Evolutionary conservation across 2,113 vertebrate genomes (phyloP).

Genomic region (Menura novaehollandiae): DNA sequence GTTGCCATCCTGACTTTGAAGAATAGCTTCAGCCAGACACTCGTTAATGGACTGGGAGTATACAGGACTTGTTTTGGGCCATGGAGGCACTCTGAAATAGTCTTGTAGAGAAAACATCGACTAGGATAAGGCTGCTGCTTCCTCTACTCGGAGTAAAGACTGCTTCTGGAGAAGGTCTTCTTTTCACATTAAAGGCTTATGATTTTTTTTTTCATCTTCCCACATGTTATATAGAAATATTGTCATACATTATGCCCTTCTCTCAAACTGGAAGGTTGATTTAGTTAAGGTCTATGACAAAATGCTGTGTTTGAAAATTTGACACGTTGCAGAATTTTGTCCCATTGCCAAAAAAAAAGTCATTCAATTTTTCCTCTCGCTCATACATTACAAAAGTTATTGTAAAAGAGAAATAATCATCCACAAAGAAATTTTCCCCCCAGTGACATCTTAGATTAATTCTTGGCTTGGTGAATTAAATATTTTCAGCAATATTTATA

Average conservation of each 20-base stretch:
- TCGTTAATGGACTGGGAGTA: not conserved
- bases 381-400: not conserved
- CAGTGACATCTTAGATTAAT: not conserved
- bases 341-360: accelerated
- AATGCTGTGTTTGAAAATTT: not conserved
- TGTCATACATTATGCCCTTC: accelerated
- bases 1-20: not conserved
- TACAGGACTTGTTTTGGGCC: not conserved
- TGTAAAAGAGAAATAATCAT: not conserved
- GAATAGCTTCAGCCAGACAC: not conserved
- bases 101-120: not conserved
- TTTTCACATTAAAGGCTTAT: not conserved
- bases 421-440: not conserved
- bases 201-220: not conserved
- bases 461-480: not conserved
- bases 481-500: not conserved
- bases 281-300: not conserved
- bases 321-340: not conserved
- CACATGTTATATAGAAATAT: not conserved
- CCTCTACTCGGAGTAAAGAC: not conserved
- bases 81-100: not conserved
- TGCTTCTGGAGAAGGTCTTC: not conserved
- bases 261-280: not conserved
- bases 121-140: not conserved
- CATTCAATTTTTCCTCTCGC: accelerated